These are phyloP conservation scores for Callospermophilus lateralis DNA, from an alignment of 2,113 vertebrate genomes.

Conservation along the genomic window DNA sequence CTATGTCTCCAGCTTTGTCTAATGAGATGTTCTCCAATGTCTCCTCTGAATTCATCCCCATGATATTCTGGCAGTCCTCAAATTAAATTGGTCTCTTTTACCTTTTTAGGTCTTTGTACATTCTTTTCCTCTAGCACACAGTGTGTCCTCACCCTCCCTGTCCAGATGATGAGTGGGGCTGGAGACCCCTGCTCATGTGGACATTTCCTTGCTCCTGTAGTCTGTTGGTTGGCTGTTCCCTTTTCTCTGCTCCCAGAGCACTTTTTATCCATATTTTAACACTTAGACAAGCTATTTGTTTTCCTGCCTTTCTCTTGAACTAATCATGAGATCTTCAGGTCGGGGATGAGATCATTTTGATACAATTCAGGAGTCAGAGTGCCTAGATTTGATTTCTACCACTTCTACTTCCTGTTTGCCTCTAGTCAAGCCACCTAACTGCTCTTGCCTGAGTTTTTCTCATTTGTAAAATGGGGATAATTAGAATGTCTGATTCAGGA, in stretches of 20 bases:
- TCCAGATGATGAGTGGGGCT: background rate
- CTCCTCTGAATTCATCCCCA: background rate
- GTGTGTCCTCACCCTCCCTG: background rate
- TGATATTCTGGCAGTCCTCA: background rate
- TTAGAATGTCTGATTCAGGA: no score
- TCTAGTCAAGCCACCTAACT: background rate
- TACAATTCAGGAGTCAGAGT: background rate
- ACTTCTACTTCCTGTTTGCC: background rate
- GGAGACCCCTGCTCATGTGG: no score
- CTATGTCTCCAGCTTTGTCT: background rate
- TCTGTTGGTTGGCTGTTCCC: background rate
- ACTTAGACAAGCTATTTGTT: background rate
- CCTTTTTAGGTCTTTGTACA: background rate
- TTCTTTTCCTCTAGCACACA: background rate
- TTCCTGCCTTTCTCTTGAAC: background rate
- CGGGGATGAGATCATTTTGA: background rate
- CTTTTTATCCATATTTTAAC: background rate
- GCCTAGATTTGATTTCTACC: background rate
- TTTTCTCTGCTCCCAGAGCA: background rate
- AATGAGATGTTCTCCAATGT: background rate
- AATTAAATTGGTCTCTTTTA: background rate
- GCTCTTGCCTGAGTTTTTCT: background rate
- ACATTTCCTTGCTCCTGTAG: background rate
- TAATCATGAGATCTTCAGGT: background rate
- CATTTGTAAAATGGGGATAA: background rate